Base-by-base conservation (phyloP, 2,113 vertebrate species). In the Prietella phreatophila region DNA sequence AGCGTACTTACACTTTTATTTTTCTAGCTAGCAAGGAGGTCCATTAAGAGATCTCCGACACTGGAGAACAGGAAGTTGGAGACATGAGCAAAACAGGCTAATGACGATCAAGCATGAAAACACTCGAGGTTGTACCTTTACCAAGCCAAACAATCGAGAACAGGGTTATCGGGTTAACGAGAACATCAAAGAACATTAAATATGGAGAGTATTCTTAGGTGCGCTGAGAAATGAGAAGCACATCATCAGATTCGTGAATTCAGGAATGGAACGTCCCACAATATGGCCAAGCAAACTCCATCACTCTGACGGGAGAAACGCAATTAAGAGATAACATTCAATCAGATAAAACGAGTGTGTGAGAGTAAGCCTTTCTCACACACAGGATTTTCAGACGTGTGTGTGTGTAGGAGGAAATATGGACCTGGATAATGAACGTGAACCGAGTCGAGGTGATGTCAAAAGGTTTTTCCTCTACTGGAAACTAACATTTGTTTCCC, bases 311-410 rank as follows among this genome's bases (percentile, higher is more conserved):
- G 19, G 56, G 36, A 61, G 55, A 78, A 78, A 85, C 15, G 84
- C 56, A 76, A 85, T 78, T 85, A 85, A 78, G 55, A 76, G 84
- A 85, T 85, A 85, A 85, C 84, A 85, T 85, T 85, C 84, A 76
- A 85, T 60, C 22, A 5, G 69, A 36, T 75, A 75, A 85, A 85
- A n/a, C 6, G 47, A 6, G 47, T 17, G 75, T 13, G 50, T 47
- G 6, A 47, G 42, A 47, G 42, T 47, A 47, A 47, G 42, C 42
- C 42, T 47, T 7, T 47, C 42, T 0, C 42, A 47, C 42, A 47
- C 42, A 47, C 8, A 15, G 14, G 78, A 10, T 56, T 75, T 47
- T 47, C 25, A 20, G 20, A 75, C 27, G 13, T 73, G 17, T 8
- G 33, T 78, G 25, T n/a, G 75, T 76, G 36, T 3, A n/a, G n/a